A percentile compares a stretch with the other conserved stretches of the same genome.
These are phyloP conservation scores for Nezara viridula DNA, from an alignment of 2,888 invertebrate species.

Conservation along the genomic window DNA sequence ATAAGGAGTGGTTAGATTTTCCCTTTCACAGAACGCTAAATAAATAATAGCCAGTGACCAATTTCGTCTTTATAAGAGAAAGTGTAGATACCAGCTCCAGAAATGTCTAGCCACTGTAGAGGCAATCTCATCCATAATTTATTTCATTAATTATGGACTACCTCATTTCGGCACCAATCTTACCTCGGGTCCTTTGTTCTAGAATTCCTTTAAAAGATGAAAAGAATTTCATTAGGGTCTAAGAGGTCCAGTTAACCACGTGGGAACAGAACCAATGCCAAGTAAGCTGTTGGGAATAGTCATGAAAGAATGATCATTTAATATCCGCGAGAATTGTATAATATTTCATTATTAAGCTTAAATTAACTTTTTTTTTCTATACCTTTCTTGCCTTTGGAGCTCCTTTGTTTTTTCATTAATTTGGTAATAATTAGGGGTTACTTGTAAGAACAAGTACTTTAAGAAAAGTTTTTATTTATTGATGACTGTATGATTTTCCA, in stretches of 20 bases:
- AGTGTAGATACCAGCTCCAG: not conserved
- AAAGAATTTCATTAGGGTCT: not conserved
- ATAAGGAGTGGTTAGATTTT: not conserved
- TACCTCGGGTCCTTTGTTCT: conserved; percentile 17
- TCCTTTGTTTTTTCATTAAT: no score
- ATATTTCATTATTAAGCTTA: not conserved
- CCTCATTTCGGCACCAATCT: conserved; percentile 5
- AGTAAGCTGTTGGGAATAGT: not conserved
- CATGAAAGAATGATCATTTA: not conserved
- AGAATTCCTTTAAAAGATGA: conserved; percentile 35
- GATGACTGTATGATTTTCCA: no score
- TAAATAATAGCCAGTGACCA: not conserved
- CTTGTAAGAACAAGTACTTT: no score
- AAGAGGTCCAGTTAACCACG: conserved; percentile 9
- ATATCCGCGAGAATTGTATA: not conserved
- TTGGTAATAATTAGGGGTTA: no score
- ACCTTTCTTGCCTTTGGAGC: no score
- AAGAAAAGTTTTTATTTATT: no score
- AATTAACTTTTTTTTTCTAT: no score
- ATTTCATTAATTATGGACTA: conserved; percentile 28
- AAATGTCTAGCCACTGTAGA: conserved; percentile 33
- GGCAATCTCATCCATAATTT: conserved; percentile 11
- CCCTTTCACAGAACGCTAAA: not conserved
- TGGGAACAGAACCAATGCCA: not conserved
- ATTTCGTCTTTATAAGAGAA: not conserved